A percentile compares a stretch with the other conserved stretches of the same genome.
These are phyloP conservation scores for Volucella zonaria DNA, from an alignment of 2,888 invertebrate species.

Conservation along the genomic window DNA sequence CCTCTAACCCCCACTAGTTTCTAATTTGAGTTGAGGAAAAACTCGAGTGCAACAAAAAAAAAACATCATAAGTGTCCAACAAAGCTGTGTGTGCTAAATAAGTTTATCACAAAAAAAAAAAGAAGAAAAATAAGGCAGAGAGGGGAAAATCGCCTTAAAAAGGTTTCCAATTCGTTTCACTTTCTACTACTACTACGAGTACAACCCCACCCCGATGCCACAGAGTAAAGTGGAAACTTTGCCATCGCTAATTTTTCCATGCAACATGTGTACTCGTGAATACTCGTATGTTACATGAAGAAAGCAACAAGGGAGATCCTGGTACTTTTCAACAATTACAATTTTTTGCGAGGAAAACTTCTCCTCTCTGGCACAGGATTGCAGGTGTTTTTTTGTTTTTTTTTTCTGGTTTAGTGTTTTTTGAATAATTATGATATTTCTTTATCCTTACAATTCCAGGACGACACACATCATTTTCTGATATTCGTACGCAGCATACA, in stretches of 20 bases:
- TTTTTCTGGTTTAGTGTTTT: slow-evolving; percentile 25
- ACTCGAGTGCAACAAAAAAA: slow-evolving; percentile 10
- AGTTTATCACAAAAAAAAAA: slow-evolving; percentile 15
- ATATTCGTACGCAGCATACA: slow-evolving; percentile 98
- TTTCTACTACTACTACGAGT: neutral
- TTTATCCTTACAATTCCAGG: slow-evolving; percentile 94
- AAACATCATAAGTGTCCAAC: slow-evolving; percentile 55
- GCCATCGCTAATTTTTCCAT: slow-evolving; percentile 32
- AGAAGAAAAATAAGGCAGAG: neutral
- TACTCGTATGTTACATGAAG: too few relatives aligned
- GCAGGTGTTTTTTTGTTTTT: slow-evolving; percentile 24
- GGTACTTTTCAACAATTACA: too few relatives aligned
- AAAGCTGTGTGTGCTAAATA: slow-evolving; percentile 47
- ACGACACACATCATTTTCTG: slow-evolving; percentile 97
- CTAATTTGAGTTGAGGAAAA: slow-evolving; percentile 9
- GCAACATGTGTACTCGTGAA: slow-evolving; percentile 49
- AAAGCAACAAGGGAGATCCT: slow-evolving; percentile 16
- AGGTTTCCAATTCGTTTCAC: slow-evolving; percentile 37
- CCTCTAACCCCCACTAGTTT: slow-evolving; percentile 16
- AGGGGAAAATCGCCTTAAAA: slow-evolving; percentile 13
- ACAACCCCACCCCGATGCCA: neutral
- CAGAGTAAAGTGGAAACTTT: slow-evolving; percentile 44
- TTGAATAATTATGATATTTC: slow-evolving; percentile 8
- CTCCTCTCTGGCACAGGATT: slow-evolving; percentile 19
- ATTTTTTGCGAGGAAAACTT: slow-evolving; percentile 17